Percentiles rank a stretch among this genome's conserved stretches.
Conservation (phyloP, 2,888 invertebrate species). For the Periphyllus acericola region DNA sequence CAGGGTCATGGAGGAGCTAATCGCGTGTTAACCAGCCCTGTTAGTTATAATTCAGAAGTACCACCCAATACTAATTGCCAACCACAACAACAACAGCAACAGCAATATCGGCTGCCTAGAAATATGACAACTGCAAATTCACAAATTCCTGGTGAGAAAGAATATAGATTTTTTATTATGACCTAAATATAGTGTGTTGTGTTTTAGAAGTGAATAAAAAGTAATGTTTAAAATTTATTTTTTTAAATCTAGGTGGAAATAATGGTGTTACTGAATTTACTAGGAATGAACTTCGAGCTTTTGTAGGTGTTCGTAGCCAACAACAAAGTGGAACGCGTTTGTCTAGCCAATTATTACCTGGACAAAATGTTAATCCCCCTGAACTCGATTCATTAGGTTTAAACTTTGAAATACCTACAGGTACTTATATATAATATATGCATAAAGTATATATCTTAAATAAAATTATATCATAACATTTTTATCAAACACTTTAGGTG, state of each 20-base stretch:
- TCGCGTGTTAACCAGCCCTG: slow-evolving; percentile 40
- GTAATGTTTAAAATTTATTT: neutral
- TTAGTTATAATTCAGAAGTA: slow-evolving; percentile 42
- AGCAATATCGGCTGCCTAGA: slow-evolving; percentile 73
- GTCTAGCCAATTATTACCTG: slow-evolving; percentile 67
- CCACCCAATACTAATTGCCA: slow-evolving; percentile 15
- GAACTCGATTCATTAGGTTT: slow-evolving; percentile 79
- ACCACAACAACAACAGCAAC: slow-evolving; percentile 60
- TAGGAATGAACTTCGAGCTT: slow-evolving; percentile 88
- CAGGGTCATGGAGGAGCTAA: neutral
- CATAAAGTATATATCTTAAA: neutral
- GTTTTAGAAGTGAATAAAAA: neutral
- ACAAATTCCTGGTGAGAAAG: slow-evolving; percentile 72
- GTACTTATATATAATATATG: slow-evolving; percentile 68
- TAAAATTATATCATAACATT: neutral
- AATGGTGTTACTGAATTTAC: slow-evolving; percentile 82
- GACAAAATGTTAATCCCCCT: slow-evolving; percentile 70
- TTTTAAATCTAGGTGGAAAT: slow-evolving; percentile 69
- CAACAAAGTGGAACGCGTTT: slow-evolving; percentile 67
- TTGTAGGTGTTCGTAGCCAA: slow-evolving; percentile 84
- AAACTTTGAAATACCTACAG: slow-evolving; percentile 76
- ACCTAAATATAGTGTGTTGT: neutral
- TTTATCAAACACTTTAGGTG: slow-evolving; percentile 2
- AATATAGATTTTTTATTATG: slow-evolving; percentile 62
- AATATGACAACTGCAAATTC: slow-evolving; percentile 70